Evolutionary conservation across 1,140 invertebrate genomes (phyloP), one percentile per base, ranked within the genome.

Genomic region (Neodiprion lecontei): DNA sequence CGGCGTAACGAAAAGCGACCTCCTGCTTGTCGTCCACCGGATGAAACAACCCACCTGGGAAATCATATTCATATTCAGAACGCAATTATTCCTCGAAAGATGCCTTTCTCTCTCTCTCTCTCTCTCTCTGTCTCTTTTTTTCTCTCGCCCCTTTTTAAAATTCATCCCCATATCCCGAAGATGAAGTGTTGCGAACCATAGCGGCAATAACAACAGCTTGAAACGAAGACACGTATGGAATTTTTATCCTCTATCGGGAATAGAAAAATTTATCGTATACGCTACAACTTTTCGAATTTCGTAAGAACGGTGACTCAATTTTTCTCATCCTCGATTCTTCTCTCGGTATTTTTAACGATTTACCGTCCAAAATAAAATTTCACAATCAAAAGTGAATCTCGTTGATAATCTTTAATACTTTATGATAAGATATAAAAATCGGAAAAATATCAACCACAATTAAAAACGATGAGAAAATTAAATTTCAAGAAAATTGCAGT

Each of bases 1-100:
- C 95, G 1, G 96, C 96, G 88, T 97, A 96, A 72, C 94, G 91
- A 85, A 98, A 97, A 40, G 96, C 96, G 61, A 96, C 91, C 87
- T 96, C 96, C 86, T 97, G 94, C 78, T 93, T 93, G 80, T 94
- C 92, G 86, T 96, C 94, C 53, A 92, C 91, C 28, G 93, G 93
- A 90, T 97, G 96, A 87, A 98, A 97, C 53, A 98, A 89, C 53
- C 96, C 96, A 84, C 96, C 96, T 97, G 89, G 75, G 86, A 88
- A 85, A 85, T 84, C 80, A 82, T 71, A 78, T 78, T 76, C 74
- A 75, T 79, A 81, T 81, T 66, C 23, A 49, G 49, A 70, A 68
- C 66, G 23, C 66, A 73, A 67, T 28, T 66, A 65, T 12, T 17
- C 61, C 12, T 11, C 48, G 10, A 17, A 50, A 72, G 61, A 72